Base-by-base conservation (phyloP, 2,797 vertebrate species). In the Strix occidentalis region DNA sequence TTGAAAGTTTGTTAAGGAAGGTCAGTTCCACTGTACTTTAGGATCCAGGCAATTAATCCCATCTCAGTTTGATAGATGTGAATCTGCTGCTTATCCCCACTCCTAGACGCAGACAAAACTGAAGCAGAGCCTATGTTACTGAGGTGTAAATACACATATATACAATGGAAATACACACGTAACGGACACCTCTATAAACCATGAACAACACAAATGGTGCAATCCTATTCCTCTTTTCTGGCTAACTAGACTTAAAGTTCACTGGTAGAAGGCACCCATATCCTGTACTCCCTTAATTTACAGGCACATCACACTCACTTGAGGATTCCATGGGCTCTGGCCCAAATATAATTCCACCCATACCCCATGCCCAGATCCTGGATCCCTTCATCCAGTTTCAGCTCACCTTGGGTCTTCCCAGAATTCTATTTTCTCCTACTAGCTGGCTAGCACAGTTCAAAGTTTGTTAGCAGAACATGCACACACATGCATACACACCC, bases 401-500 rank as follows among this genome's bases (percentile, higher is more conserved):
- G 4, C 7, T 61, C n/a, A 7, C 1, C 13, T 75, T 61, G 25
- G 9, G 8, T 68, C 63, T 54, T 61, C 23, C 10, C 33, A 46
- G 10, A 56, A 14, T 16, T 14, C 29, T 11, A 11, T 57, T 76
- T 61, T 48, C 25, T 69, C 23, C 45, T 71, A 8, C 26, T 13
- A 15, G 6, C 28, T 50, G 29, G 3, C 6, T 61, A 76, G 37
- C 43, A 65, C 41, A 61, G 20, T 8, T 69, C 31, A 53, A 20
- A 50, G 6, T 51, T 31, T 48, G 21, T 37, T 53, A 45, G 43
- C 28, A 69, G 16, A 39, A 3, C 4, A 10, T 24, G 20, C 6
- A 61, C 23, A 13, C 13, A 8, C 3, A 3, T 4, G 6, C n/a
- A 10, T 23, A 5, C 18, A 8, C 2, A 35, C 4, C 28, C 9